Conservation (phyloP, 2,113 vertebrate genomes). For the Calcarius ornatus region DNA sequence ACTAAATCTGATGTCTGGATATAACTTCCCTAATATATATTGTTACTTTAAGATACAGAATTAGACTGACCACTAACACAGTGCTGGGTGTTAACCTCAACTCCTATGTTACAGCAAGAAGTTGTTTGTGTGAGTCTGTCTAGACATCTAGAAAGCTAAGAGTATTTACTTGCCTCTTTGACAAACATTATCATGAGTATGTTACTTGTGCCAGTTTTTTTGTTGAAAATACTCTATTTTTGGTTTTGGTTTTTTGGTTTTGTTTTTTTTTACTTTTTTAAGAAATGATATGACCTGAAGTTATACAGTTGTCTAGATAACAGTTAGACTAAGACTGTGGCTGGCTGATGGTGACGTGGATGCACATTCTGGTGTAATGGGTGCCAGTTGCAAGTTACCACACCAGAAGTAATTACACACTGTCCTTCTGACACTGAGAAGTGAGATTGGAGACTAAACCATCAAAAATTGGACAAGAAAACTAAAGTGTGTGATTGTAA, state of each 20-base stretch:
- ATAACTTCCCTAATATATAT: conserved; percentile 71
- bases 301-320: conserved; percentile 44
- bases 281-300: conserved; percentile 48
- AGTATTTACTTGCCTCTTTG: conserved; percentile 74
- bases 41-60: conserved; percentile 62
- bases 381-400: not conserved
- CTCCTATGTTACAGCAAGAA: conserved; percentile 47
- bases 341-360: not conserved
- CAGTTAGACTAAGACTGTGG: conserved; percentile 40
- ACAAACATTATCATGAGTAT: conserved; percentile 62
- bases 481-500: not conserved
- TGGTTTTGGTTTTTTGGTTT: not conserved
- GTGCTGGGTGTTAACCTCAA: conserved; percentile 68
- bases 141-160: conserved; percentile 76
- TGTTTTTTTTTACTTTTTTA: not conserved
- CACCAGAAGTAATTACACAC: not conserved
- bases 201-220: conserved; percentile 65
- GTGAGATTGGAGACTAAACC: not conserved
- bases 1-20: conserved; percentile 68
- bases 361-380: not conserved
- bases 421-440: not conserved
- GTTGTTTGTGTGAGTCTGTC: conserved; percentile 63
- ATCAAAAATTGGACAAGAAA: not conserved
- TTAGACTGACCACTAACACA: conserved; percentile 76
- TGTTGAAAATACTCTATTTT: conserved; percentile 30